Evolutionary conservation across 2,888 invertebrate genomes (phyloP).

Genomic region (Pseudanteris insignis): DNA sequence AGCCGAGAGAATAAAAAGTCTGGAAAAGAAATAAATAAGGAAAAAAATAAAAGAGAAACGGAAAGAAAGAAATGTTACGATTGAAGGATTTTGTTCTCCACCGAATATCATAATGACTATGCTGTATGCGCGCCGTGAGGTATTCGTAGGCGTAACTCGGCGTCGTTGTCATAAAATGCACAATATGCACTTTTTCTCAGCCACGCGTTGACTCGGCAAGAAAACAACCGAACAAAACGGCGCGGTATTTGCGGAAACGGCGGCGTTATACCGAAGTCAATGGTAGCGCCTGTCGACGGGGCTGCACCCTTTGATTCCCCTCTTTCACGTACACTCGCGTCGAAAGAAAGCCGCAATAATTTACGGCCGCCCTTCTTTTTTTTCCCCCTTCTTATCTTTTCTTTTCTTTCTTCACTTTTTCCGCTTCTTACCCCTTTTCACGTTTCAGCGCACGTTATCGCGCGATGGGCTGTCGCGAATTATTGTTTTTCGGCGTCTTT

Average conservation of each 20-base stretch:
- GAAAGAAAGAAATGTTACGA: slow-evolving; percentile 2
- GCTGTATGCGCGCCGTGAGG: slow-evolving; percentile 2
- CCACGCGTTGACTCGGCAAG: slow-evolving; percentile 26
- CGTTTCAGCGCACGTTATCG: slow-evolving; percentile 18
- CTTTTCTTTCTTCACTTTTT: slow-evolving; percentile 9
- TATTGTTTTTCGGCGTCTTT: slow-evolving; percentile 20
- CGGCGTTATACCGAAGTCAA: slow-evolving; percentile 14
- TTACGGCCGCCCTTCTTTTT: slow-evolving; percentile 21
- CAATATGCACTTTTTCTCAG: slow-evolving; percentile 33
- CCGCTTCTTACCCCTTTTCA: slow-evolving; percentile 1
- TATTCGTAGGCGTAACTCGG: slow-evolving; percentile 25
- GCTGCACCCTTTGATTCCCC: slow-evolving; percentile 34
- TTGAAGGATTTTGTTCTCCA: slow-evolving; percentile 6
- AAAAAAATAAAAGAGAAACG: too few species aligned
- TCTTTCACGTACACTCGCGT: slow-evolving; percentile 15
- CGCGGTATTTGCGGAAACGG: slow-evolving; percentile 35
- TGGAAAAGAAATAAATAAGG: too few species aligned
- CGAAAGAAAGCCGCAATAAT: slow-evolving; percentile 28
- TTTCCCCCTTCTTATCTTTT: too few species aligned
- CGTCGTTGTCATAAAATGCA: slow-evolving; percentile 26
- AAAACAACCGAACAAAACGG: slow-evolving; percentile 23
- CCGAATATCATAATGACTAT: slow-evolving; percentile 15
- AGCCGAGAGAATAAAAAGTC: too few species aligned
- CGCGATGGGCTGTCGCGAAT: slow-evolving; percentile 11
- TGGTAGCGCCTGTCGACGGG: slow-evolving; percentile 32